Percentiles rank a stretch among this genome's conserved stretches.
Conservation (phyloP, 2,888 invertebrate genomes). For the Cloeon dipterum region DNA sequence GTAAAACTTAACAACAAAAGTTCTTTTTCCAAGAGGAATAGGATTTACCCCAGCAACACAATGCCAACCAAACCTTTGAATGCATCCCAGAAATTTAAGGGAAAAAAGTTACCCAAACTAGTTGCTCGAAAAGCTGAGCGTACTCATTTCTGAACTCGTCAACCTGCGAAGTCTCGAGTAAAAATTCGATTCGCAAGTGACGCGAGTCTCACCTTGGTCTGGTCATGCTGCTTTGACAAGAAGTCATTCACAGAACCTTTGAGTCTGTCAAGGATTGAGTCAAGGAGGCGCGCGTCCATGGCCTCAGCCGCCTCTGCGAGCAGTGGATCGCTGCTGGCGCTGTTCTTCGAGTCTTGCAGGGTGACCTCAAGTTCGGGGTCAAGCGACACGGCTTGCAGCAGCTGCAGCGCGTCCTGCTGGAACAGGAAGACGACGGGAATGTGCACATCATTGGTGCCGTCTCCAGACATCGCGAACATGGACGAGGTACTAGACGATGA, state of each 20-base stretch:
- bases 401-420: constrained; percentile 42
- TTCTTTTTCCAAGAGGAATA: too few species aligned
- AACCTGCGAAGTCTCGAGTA: too few species aligned
- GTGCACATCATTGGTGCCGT: constrained; percentile 61
- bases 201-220: too few species aligned
- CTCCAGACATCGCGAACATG: constrained; percentile 92
- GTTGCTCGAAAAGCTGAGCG: too few species aligned
- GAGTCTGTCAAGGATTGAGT: constrained; percentile 5
- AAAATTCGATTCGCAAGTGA: too few species aligned
- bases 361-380: constrained; percentile 30
- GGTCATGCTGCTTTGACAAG: constrained; percentile 6
- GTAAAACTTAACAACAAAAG: too few species aligned
- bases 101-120: too few species aligned
- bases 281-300: background rate
- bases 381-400: constrained; percentile 32
- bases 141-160: too few species aligned
- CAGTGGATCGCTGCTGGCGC: background rate
- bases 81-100: too few species aligned
- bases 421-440: constrained; percentile 87
- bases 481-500: constrained; percentile 52
- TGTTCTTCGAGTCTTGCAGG: constrained; percentile 11
- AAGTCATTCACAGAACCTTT: constrained; percentile 8
- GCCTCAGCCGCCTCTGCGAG: background rate
- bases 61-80: too few species aligned
- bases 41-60: too few species aligned